Evolutionary conservation across 2,888 invertebrate genomes (phyloP).

Genomic region (Lepidochitona cinerea): DNA sequence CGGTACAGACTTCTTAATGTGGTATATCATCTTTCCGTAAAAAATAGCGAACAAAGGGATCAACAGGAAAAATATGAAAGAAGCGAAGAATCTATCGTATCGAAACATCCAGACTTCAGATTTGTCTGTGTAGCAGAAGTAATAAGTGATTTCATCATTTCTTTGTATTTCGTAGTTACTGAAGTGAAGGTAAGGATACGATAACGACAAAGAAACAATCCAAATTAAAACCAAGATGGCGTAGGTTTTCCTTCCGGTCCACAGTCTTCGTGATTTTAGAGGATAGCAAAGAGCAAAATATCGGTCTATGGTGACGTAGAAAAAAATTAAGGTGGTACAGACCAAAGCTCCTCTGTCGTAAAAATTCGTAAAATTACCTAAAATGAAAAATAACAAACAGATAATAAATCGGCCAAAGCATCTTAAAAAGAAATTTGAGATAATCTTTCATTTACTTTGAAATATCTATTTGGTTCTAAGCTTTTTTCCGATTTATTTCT

Average conservation of each 20-base stretch:
- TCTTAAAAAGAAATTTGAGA: no score
- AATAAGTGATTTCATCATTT: background rate
- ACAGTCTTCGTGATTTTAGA: background rate
- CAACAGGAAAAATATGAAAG: background rate
- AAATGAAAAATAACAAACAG: background rate
- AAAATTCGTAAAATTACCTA: background rate
- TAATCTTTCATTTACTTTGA: no score
- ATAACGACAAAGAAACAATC: background rate
- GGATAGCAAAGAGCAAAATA: background rate
- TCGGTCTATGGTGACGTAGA: background rate
- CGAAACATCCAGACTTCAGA: background rate
- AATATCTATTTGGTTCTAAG: no score
- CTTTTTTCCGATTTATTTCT: no score
- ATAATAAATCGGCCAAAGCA: no score
- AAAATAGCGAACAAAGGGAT: background rate
- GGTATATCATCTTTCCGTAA: background rate
- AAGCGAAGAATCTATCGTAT: background rate
- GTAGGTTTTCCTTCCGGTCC: background rate
- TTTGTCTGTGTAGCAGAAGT: background rate
- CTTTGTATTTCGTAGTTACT: background rate
- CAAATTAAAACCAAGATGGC: background rate
- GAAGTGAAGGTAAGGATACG: background rate
- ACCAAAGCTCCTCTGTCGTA: background rate
- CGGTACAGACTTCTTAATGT: background rate
- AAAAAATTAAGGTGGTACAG: background rate